Base-by-base conservation (phyloP, 2,797 vertebrate genomes). In the Odontamblyopus lacepedii region DNA sequence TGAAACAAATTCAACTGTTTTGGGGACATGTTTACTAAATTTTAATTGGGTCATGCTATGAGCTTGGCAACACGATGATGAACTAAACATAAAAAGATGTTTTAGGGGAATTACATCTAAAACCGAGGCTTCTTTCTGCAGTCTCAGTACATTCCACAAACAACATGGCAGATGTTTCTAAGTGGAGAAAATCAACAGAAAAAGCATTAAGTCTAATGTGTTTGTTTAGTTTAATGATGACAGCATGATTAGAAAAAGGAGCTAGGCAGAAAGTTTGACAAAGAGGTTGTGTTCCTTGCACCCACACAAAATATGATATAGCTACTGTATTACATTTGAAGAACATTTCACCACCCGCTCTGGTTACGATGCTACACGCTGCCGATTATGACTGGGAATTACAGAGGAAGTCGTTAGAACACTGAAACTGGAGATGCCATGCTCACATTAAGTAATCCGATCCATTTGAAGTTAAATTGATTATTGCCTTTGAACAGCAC, bases 311-410 rank as follows among this genome's bases (percentile, higher is more conserved):
- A 44, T 48, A 44, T 23, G 8, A 48, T 64, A 16, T 27, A 48
- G 63, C 38, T 38, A 41, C 30, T 50, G 41, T 65, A 23, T 41
- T 29, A 29, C 41, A 51, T 11, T 29, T 30, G 64, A 50, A 50
- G 44, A 53, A 32, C 50, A 51, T 27, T 30, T 51, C 63, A 66
- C 78, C 66, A 56, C 53, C 74, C 78, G 59, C 79, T 44, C 72
- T 72, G 26, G 65, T 81, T 72, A 16, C 30, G 69, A 77, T 61
- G 65, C 51, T 71, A 66, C 15, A 71, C 77, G 82, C 73, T 82
- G 75, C 44, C 62, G 83, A 83, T 80, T 84, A 84, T 83, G 76
- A 84, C 83, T 82, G 75, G 76, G 81, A 79, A 81, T 59, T 27
- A 59, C 67, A 11, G 60, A 59, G 35, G 38, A 69, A 69, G 67